Base-by-base conservation (phyloP, 2,888 invertebrate genomes). In the Drosophila conformis region DNA sequence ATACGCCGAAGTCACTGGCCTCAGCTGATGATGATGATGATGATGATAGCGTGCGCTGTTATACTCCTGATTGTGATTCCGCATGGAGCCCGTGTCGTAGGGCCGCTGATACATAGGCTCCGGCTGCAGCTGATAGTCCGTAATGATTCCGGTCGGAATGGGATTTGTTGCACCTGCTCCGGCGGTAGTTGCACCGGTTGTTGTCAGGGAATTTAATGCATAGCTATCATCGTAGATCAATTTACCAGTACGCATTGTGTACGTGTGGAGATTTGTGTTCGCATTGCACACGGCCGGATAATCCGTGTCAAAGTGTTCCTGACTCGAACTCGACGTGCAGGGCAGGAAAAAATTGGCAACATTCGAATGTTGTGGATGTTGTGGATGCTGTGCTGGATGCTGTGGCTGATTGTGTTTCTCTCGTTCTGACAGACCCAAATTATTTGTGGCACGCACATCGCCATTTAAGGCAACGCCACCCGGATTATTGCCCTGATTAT, bases 281-380 rank as follows among this genome's bases (percentile, higher is more conserved):
- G 97, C 96, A 89, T 96, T 97, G 91, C 97, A 97, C 80, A 97
- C 96, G 15, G 97, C 96, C 7, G 97, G 97, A 91, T 97, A 97
- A 79, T 96, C 95, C 8, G 97, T 96, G 81, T 96, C 96, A 88
- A 96, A 96, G 91, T 97, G 96, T 75, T 97, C 97, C 83, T 97
- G 97, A 70, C 96, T 96, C n/a, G 96, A 96, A 48, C 96, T 96
- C 15, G 96, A 96, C 0, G 96, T 96, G 90, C 97, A 97, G 0
- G 97, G 96, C 57, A 97, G 93, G 8, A 97, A 97, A 82, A 97
- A 95, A 0, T 96, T 96, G 0, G 97, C 95, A 31, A 96, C 95
- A 88, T 95, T 95, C 7, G 78, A 69, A 51, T 83, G 80, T 15
- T 46, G 46, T 2, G 61, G 31, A n/a, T 46, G 46, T 56, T 71